Evolutionary conservation across 2,113 vertebrate species (phyloP).

Genomic region (Dryoscopus gambensis): DNA sequence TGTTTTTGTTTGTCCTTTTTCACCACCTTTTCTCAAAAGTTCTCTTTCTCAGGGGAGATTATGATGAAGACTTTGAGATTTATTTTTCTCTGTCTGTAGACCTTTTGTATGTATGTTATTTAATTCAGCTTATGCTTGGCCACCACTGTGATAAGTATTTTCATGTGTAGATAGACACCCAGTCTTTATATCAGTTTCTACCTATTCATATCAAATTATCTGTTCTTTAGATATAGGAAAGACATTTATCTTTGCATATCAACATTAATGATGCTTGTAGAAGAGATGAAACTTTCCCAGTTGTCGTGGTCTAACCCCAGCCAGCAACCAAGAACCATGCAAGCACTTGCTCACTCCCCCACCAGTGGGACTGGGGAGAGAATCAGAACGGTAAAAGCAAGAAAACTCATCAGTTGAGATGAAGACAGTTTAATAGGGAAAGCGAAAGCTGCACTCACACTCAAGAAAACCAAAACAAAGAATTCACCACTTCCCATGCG

Average conservation of each 20-base stretch:
- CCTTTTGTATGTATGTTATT: neutral
- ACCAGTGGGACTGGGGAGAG: neutral
- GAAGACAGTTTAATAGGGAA: neutral
- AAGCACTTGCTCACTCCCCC: neutral
- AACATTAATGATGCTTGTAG: neutral
- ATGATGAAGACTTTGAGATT: neutral
- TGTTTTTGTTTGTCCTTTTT: neutral
- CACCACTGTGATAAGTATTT: rapidly evolving
- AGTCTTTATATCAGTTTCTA: neutral
- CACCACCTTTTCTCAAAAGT: neutral
- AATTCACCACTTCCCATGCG: neutral
- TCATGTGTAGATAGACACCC: rapidly evolving
- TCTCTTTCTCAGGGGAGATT: neutral
- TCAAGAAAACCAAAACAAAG: neutral
- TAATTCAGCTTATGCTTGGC: neutral
- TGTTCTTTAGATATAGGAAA: neutral
- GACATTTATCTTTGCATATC: neutral
- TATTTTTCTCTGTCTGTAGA: neutral
- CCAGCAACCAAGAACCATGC: neutral
- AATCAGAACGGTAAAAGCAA: neutral
- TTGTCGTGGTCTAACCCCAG: neutral
- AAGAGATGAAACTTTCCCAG: too few species aligned
- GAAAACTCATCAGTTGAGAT: neutral
- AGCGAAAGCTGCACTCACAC: neutral
- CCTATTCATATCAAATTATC: too few species aligned